Conservation (phyloP, 2,797 vertebrate genomes). For the Lepus oiostolus region DNA sequence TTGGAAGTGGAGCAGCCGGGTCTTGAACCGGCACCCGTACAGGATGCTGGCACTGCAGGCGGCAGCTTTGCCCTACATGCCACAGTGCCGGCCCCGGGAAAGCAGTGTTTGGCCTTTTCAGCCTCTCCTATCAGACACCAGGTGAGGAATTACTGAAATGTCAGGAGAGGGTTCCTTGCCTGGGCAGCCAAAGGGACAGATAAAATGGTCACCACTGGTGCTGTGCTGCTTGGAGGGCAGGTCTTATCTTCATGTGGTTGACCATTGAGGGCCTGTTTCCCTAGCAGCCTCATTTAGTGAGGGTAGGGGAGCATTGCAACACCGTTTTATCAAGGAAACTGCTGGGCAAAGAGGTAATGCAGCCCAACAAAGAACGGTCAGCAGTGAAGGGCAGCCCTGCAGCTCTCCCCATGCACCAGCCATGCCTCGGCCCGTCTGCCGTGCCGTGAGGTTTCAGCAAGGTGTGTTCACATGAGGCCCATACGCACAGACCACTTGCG, state of each 20-base stretch:
- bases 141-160: background rate
- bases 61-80: too few species aligned
- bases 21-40: too few species aligned
- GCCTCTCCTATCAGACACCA: background rate
- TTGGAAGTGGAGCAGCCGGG: too few species aligned
- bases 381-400: accelerated
- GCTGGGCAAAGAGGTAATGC: background rate
- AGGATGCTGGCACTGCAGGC: too few species aligned
- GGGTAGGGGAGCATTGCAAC: background rate
- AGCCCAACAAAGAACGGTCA: background rate
- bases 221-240: accelerated
- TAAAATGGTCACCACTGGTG: background rate
- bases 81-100: background rate
- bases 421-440: background rate
- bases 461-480: accelerated
- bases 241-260: background rate
- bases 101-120: background rate
- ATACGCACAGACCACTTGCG: accelerated
- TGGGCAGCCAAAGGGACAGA: too few species aligned
- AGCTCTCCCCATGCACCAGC: accelerated
- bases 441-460: accelerated
- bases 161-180: background rate
- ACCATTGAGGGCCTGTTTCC: background rate
- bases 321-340: background rate
- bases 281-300: background rate